Conservation (phyloP, 2,113 vertebrate genomes). For the Mixornis gularis region DNA sequence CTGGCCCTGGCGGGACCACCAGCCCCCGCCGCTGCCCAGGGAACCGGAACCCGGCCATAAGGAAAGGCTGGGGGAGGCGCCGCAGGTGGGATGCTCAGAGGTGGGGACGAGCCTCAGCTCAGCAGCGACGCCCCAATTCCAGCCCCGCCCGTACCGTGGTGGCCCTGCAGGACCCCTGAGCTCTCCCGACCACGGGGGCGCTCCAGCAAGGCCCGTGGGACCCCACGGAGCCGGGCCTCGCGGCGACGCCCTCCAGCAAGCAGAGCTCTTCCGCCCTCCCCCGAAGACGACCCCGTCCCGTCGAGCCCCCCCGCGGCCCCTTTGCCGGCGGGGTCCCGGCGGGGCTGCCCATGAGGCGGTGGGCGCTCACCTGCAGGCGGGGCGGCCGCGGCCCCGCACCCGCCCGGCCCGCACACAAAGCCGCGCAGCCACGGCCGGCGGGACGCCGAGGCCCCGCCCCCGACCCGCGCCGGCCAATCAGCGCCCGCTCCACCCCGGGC, state of each 20-base stretch:
- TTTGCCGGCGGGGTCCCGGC: not conserved
- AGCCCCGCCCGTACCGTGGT: not conserved
- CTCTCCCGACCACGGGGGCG: not conserved
- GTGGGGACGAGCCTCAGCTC: rapidly evolving
- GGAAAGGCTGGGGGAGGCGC: not conserved
- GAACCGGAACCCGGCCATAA: rapidly evolving
- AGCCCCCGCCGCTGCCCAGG: not conserved
- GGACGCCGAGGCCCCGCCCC: no score
- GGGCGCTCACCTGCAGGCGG: no score
- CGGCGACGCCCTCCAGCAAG: not conserved
- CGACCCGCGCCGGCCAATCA: no score
- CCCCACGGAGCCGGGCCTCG: not conserved
- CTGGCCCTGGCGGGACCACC: not conserved
- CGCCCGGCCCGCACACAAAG: no score
- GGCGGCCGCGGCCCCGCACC: no score
- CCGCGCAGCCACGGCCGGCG: no score
- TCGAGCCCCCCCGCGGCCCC: not conserved
- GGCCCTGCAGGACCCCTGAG: no score
- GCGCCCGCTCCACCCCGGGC: no score
- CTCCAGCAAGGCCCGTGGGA: not conserved
- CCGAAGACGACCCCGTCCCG: not conserved
- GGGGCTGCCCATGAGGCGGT: not conserved
- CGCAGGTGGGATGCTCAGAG: not conserved
- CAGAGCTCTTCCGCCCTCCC: not conserved
- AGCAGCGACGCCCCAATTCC: not conserved